Evolutionary conservation across 2,113 vertebrate species (phyloP), one percentile per base, ranked within the genome.

Genomic region (Phaethon lepturus): DNA sequence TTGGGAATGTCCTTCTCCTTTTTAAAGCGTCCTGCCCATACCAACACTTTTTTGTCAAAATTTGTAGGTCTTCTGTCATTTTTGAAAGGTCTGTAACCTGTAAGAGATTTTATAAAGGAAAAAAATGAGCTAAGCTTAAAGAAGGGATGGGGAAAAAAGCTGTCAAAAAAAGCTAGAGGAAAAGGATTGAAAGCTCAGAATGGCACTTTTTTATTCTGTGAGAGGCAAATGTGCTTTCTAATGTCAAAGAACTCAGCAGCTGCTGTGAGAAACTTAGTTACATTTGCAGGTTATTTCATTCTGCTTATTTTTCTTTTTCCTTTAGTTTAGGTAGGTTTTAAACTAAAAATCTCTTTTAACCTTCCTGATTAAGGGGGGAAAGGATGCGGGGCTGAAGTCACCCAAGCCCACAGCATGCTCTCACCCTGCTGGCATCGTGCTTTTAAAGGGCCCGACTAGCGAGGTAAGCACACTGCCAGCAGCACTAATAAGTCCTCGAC

Each of bases 11-110:
- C 97, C 42, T 98, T 86, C 59, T 95, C 76, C 50, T 76, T 97
- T 93, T 96, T 96, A 72, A 96, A 98, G n/a, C 63, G 26, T 38
- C 96, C 96, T 31, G 92, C 62, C 97, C 96, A 97, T 22, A 97
- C 5, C 28, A 97, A 49, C 22, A 98, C 69, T 64, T 95, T 98
- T 76, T 95, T 90, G 50, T 98, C 96, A 82, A 97, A 95, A 45
- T 77, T 40, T 17, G 95, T 95, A 56, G 96, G 96, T 47, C 25
- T 97, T 79, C 63, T 94, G 15, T 94, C 69, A 42, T 81, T 86
- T 85, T 55, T 95, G 66, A 92, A 92, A 8, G 25, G 10, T 73
- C 71, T 38, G 38, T 76, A 82, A 69, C 58, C 94, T 97, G 62
- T 28, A 67, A 88, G 80, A 92, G 15, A 69, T 40, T 84, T 82